phyloP scores from a whole-genome alignment of 2,888 invertebrate species.

The Himalopsyche anomala region DNA sequence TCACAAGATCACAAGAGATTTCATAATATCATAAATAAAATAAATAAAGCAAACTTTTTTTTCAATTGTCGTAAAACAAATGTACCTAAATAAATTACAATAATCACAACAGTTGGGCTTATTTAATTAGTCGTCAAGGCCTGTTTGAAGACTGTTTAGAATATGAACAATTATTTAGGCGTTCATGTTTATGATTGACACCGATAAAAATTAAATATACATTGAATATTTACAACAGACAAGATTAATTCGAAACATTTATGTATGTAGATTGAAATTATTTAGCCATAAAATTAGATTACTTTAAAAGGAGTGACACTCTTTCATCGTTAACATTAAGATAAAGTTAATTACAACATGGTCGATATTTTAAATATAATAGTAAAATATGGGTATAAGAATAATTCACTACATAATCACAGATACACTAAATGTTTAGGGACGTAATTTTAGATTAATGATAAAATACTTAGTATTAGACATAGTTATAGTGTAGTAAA shows the following conservation, averaged over 20 bases:
- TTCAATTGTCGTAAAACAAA: too few species aligned
- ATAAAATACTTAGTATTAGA: slow-evolving; percentile 27
- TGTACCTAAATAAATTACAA: too few species aligned
- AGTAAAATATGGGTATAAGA: neutral
- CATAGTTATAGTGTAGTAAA: neutral
- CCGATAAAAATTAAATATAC: slow-evolving; percentile 5
- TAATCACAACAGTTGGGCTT: too few species aligned
- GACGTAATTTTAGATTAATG: slow-evolving; percentile 46
- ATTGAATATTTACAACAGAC: slow-evolving; percentile 28
- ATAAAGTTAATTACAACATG: slow-evolving; percentile 18
- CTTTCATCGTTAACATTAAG: slow-evolving; percentile 6
- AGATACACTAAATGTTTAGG: slow-evolving; percentile 49
- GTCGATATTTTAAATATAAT: slow-evolving; percentile 36
- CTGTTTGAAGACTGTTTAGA: neutral
- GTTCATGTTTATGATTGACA: neutral
- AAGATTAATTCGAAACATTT: slow-evolving; percentile 24
- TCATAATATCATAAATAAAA: too few species aligned
- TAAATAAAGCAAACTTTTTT: too few species aligned
- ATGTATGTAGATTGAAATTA: slow-evolving; percentile 5
- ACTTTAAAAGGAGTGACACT: slow-evolving; percentile 23
- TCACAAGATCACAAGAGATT: too few species aligned
- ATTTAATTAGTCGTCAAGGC: too few species aligned
- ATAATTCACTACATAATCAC: slow-evolving; percentile 51
- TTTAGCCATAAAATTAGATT: slow-evolving; percentile 29
- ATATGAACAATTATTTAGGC: slow-evolving; percentile 21